Evolutionary conservation across 92 coral and sea anemone genomes (phyloP), one percentile per base, ranked within the genome.

Genomic region (Palythoa caribaeorum): DNA sequence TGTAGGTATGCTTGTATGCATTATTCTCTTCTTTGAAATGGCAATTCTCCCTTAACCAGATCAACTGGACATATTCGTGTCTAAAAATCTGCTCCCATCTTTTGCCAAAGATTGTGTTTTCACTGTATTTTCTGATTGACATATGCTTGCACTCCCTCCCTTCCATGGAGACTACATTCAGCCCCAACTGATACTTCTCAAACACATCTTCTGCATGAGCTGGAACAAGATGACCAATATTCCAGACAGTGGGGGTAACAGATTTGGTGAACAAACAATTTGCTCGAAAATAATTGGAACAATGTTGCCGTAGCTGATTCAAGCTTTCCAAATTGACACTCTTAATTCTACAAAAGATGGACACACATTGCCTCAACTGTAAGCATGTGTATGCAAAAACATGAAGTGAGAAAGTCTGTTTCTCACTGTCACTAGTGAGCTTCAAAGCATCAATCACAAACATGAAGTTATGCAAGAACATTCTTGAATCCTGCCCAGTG

Each of bases 381-480:
- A 94, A 90, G 77, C 94, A 91, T 83, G 88, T 74, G 54, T 91
- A 94, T 50, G 93, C 93, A 84, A 88, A 94, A 83, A 74, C 84
- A 79, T 92, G 94, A 84, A 92, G 94, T 36, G 85, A 54, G 83
- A 90, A 90, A 76, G 78, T 65, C 86, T 94, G 90, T 63, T 88
- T 92, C 73, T 84, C 91, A 87, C 77, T 84, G 92, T 94, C 95
- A 85, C 87, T 71, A 40, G 91, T 79, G 54, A 87, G 89, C 80
- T 81, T 87, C 83, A 94, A 20, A 73, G 93, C 17, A 85, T 89
- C 94, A 89, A 90, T 88, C 28, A 92, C 77, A 73, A 88, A 81
- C 93, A 92, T 92, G 77, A 94, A 94, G 89, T 92, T 90, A 86
- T 94, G 94, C 77, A 94, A 87, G 88, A 88, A 94, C 94, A 92